Evolutionary conservation across 2,113 vertebrate species (phyloP), one percentile per base, ranked within the genome.

Genomic region (Campylomormyrus tamandua): DNA sequence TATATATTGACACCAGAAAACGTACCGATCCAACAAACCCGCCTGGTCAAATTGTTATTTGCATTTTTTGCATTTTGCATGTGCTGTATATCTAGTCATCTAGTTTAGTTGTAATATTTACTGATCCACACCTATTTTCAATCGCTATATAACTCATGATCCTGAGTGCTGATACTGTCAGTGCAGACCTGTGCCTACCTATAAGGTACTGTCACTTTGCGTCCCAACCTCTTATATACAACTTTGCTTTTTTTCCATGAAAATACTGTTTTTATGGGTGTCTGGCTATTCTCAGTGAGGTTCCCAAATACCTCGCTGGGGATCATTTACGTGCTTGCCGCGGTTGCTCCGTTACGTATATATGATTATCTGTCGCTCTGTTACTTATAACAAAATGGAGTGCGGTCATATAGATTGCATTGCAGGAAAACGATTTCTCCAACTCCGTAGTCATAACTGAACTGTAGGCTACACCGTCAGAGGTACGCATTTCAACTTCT

Each of bases 311-410:
- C 15, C 5, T 77, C 15, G 5, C 13, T 42, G 31, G 74, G 11
- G 31, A 80, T 42, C 35, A 7, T 42, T 80, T 7, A 8, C 31
- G 1, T 80, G 17, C 6, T 80, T 80, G 15, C 35, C 7, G 17
- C 74, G 62, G n/a, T 13, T 70, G 62, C 10, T 31, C 74, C 39
- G 15, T n/a, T 39, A 80, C 17, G 6, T 80, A 42, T 31, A 70
- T 31, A 70, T 80, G 35, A 80, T 80, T 80, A 80, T 80, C 35
- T 19, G 31, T 77, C 35, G 11, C 31, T 11, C 62, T 80, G 35
- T 80, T 42, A 80, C 74, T 80, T 80, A 35, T 80, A 80, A 80
- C 35, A 80, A 80, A 80, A 80, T 80, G 74, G 74, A 42, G 74
- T 42, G 74, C 35, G 5, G 35, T 13, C 31, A 42, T 80, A 80